Evolutionary conservation across 2,113 vertebrate genomes (phyloP).

Genomic region (Grallaria varia): DNA sequence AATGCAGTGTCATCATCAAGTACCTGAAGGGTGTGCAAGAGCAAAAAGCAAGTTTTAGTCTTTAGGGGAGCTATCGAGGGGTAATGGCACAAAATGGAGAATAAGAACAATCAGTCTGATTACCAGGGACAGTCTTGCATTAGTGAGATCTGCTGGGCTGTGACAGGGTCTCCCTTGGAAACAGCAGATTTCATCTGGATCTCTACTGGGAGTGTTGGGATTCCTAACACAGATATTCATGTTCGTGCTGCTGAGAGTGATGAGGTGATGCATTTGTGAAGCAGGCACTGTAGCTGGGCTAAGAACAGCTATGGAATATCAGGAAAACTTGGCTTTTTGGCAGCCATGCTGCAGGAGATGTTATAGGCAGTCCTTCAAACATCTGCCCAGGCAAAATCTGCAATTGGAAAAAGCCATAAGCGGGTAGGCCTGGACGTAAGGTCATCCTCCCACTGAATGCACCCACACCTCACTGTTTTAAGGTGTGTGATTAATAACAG

Average conservation of each 20-base stretch:
- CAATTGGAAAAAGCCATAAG: background rate
- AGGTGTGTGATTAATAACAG: background rate
- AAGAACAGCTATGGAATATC: background rate
- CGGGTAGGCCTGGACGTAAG: background rate
- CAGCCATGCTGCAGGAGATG: background rate
- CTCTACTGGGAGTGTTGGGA: background rate
- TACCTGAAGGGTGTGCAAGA: background rate
- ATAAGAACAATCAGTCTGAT: background rate
- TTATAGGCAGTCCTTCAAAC: background rate
- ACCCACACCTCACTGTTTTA: background rate
- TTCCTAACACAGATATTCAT: background rate
- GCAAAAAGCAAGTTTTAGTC: background rate
- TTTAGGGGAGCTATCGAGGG: background rate
- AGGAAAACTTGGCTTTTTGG: background rate
- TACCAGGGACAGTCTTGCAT: background rate
- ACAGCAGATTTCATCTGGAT: background rate
- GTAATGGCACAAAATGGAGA: background rate
- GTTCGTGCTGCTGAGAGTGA: background rate
- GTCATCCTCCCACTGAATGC: background rate
- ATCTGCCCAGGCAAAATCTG: background rate
- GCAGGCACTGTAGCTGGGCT: background rate
- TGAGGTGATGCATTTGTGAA: rapidly evolving
- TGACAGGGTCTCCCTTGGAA: background rate
- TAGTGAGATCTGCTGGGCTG: background rate
- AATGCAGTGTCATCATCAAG: background rate